Conservation (phyloP, 92 coral and sea anemone genomes). For the Porites cylindrica region DNA sequence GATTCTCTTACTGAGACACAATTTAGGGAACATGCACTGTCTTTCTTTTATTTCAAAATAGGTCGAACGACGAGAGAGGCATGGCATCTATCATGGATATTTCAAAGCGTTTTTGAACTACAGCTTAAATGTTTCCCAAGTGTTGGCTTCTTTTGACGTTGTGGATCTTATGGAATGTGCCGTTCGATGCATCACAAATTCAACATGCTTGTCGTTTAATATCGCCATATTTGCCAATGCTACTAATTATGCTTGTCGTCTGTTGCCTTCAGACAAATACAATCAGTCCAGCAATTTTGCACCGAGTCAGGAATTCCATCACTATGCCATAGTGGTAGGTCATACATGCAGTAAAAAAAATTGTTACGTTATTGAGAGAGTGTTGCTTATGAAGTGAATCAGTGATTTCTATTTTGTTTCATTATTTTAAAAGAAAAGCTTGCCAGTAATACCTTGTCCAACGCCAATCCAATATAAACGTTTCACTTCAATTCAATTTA, state of each 20-base stretch:
- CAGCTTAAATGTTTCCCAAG: not conserved
- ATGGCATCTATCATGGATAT: not conserved
- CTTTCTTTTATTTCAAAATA: not conserved
- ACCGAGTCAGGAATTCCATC: not conserved
- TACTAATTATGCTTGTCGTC: not conserved
- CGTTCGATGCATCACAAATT: not conserved
- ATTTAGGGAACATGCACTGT: not conserved
- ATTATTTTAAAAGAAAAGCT: no score
- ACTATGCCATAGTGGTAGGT: not conserved
- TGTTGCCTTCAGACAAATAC: slow-evolving; percentile 1
- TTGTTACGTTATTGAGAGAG: no score
- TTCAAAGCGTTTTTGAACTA: slow-evolving; percentile 1
- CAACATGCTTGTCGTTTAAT: not conserved
- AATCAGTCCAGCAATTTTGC: not conserved
- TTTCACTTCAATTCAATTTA: no score
- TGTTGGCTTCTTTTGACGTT: not conserved
- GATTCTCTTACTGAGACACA: not conserved
- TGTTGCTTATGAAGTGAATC: no score
- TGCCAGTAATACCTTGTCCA: no score
- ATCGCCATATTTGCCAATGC: not conserved
- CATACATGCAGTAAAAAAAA: no score
- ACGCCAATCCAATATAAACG: no score
- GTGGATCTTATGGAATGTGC: not conserved
- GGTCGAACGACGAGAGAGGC: not conserved
- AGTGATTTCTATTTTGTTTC: no score